phyloP scores from a whole-genome alignment of 2,113 vertebrate species.

The Anolis carolinensis region DNA sequence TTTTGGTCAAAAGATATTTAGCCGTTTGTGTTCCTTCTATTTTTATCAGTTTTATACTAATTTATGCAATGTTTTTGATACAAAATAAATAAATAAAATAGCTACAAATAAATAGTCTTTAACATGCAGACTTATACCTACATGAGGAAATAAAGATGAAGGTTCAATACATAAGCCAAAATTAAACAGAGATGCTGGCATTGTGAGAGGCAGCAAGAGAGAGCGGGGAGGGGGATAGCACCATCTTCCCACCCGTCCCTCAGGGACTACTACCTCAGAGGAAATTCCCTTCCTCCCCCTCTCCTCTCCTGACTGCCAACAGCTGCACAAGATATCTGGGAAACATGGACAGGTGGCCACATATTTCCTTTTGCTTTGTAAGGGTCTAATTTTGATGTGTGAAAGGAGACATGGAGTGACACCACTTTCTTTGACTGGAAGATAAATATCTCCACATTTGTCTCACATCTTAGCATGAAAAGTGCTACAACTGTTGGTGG shows the following conservation, averaged over 20 bases:
- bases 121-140: neutral
- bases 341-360: constrained; percentile 25
- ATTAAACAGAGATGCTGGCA: constrained; percentile 15
- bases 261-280: neutral
- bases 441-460: neutral
- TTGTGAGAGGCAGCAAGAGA: constrained; percentile 1
- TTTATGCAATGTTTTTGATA: too few species aligned
- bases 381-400: constrained; percentile 18
- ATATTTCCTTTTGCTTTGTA: constrained; percentile 22
- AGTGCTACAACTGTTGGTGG: constrained; percentile 27
- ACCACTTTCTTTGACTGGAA: constrained; percentile 1
- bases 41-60: too few species aligned
- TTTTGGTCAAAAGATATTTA: too few species aligned
- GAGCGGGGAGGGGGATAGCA: constrained; percentile 14
- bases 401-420: constrained; percentile 13
- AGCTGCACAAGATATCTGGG: constrained; percentile 30
- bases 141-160: constrained; percentile 3
- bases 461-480: neutral
- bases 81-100: too few species aligned
- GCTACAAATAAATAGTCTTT: constrained; percentile 7
- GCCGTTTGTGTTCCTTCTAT: too few species aligned
- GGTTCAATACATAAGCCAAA: constrained; percentile 18
- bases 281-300: constrained; percentile 32
- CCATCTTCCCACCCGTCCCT: neutral
- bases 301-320: neutral